A percentile compares a stretch with the other conserved stretches of the same genome.
Conservation (phyloP, 1,140 invertebrate genomes). For the Drosophila oshimai region DNA sequence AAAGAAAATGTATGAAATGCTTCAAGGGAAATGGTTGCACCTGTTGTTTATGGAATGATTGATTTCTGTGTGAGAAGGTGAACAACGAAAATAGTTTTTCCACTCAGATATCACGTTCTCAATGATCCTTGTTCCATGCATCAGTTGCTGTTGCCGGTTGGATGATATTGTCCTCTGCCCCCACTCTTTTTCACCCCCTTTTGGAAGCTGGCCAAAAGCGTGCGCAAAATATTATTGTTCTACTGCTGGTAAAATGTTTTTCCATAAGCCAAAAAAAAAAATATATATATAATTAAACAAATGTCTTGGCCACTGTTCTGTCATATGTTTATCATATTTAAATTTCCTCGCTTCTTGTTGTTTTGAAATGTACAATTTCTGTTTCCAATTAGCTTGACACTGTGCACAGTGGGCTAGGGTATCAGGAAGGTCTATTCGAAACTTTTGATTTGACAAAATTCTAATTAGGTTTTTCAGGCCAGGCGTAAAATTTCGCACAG, state of each 20-base stretch:
- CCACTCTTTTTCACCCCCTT: background rate
- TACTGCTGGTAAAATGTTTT: constrained; percentile 52
- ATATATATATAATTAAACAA: constrained; percentile 17
- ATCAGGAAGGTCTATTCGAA: constrained; percentile 13
- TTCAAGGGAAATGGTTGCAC: constrained; percentile 29
- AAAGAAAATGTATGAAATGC: background rate
- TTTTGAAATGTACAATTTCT: constrained; percentile 13
- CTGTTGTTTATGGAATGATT: constrained; percentile 52
- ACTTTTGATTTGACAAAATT: constrained; percentile 24
- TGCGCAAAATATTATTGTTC: constrained; percentile 76
- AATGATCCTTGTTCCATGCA: constrained; percentile 16
- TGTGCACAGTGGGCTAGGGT: constrained; percentile 29
- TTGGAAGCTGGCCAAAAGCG: constrained; percentile 73
- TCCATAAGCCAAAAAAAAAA: constrained; percentile 51
- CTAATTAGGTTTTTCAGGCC: constrained; percentile 40
- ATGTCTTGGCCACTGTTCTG: constrained; percentile 23
- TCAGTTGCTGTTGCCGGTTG: background rate
- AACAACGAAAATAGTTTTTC: constrained; percentile 26
- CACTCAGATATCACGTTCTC: constrained; percentile 31
- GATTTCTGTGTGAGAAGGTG: constrained; percentile 15
- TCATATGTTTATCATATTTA: constrained; percentile 51
- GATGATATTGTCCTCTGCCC: constrained; percentile 22
- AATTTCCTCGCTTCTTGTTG: constrained; percentile 11
- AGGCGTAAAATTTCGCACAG: constrained; percentile 54
- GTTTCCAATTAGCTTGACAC: constrained; percentile 54